Percentiles rank a stretch among this genome's conserved stretches.
Evolutionary conservation across 1,140 invertebrate genomes (phyloP).

Genomic region (Anadara kagoshimensis): DNA sequence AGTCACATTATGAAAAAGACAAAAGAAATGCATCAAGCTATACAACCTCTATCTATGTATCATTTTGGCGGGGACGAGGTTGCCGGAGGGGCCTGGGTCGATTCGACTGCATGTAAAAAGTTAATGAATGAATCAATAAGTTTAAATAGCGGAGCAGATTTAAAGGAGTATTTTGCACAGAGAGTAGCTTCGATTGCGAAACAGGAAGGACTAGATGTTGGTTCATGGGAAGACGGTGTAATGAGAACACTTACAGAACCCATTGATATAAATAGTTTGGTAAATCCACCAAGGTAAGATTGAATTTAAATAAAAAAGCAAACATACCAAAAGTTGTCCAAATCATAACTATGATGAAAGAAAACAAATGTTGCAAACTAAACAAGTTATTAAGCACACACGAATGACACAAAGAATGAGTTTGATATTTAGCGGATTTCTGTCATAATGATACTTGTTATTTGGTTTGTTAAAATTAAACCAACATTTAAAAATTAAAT

Average conservation of each 20-base stretch:
- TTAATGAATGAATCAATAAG: constrained; percentile 17
- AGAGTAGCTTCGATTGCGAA: constrained; percentile 46
- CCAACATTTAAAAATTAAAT: too few relatives aligned
- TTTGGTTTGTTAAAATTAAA: too few relatives aligned
- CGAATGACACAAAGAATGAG: too few relatives aligned
- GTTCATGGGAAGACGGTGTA: constrained; percentile 61
- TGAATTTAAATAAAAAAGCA: too few relatives aligned
- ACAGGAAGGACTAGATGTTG: constrained; percentile 45
- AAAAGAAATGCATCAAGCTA: constrained; percentile 50
- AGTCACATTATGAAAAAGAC: constrained; percentile 46
- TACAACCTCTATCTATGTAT: constrained; percentile 58
- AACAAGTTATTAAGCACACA: too few relatives aligned
- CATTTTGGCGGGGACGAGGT: constrained; percentile 69
- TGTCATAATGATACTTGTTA: too few relatives aligned
- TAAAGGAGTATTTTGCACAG: constrained; percentile 53
- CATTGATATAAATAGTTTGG: constrained; percentile 4
- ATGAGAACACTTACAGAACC: constrained; percentile 21
- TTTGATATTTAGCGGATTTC: too few relatives aligned
- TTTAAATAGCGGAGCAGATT: constrained; percentile 4
- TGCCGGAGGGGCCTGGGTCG: constrained; percentile 54
- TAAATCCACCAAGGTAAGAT: too few relatives aligned
- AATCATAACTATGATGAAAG: too few relatives aligned
- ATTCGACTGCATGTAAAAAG: constrained; percentile 55
- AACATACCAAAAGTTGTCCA: too few relatives aligned
- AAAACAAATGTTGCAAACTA: too few relatives aligned